Percentiles rank a stretch among this genome's conserved stretches.
Conservation (phyloP, 2,113 vertebrate genomes). For the Pseudorhombus dupliciocellatus region DNA sequence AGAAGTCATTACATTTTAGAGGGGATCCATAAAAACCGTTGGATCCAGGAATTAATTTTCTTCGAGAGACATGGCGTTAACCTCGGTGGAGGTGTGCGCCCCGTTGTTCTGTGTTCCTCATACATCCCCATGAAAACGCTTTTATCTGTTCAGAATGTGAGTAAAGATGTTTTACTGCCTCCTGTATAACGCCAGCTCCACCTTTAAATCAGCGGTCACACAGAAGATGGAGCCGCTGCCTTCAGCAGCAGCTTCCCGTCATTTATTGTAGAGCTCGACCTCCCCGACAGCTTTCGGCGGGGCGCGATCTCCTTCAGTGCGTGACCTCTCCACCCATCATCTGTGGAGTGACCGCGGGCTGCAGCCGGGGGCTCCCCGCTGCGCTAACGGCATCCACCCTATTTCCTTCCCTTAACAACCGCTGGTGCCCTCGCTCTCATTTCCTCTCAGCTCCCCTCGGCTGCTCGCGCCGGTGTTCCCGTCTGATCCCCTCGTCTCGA, state of each 20-base stretch:
- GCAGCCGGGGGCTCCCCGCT: conserved; percentile 52
- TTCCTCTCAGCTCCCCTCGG: conserved; percentile 1
- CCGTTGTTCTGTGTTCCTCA: background rate
- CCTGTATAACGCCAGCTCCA: too few species aligned
- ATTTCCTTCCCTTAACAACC: conserved; percentile 14
- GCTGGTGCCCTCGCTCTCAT: background rate
- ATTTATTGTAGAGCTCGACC: conserved; percentile 21
- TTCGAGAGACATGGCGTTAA: too few species aligned
- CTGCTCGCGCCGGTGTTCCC: conserved; percentile 7
- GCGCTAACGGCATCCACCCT: conserved; percentile 22
- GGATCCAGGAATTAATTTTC: too few species aligned
- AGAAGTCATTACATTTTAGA: too few species aligned
- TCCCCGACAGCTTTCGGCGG: conserved; percentile 31
- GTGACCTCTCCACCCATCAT: conserved; percentile 50
- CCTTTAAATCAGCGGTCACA: too few species aligned
- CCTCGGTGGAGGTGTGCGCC: too few species aligned
- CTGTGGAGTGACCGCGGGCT: conserved; percentile 38
- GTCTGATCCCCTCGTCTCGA: background rate
- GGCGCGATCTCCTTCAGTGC: conserved; percentile 32
- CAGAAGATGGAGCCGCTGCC: background rate
- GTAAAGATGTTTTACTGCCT: background rate
- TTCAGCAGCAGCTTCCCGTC: conserved; percentile 24
- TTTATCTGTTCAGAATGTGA: background rate
- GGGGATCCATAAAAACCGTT: too few species aligned
- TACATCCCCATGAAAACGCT: background rate